phyloP scores from a whole-genome alignment of 2,888 invertebrate species.

The Hypomecis atomaria region DNA sequence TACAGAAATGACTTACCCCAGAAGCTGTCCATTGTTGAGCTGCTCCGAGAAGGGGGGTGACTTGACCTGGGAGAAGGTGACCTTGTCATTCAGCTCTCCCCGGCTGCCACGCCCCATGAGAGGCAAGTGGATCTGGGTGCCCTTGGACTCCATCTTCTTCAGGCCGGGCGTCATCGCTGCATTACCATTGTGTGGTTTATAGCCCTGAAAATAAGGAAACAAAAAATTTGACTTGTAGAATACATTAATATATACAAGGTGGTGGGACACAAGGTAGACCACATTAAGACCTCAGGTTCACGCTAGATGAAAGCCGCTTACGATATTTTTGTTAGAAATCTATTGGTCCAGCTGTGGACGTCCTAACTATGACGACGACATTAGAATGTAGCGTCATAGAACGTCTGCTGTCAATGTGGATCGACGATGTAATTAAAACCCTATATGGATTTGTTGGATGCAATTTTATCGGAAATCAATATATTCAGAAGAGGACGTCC shows the following conservation, averaged over 20 bases:
- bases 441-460: too few species aligned
- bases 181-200: slow-evolving; percentile 67
- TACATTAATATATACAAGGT: not conserved
- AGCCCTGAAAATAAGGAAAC: slow-evolving; percentile 58
- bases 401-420: too few species aligned
- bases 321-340: too few species aligned
- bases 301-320: too few species aligned
- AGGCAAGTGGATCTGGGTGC: slow-evolving; percentile 83
- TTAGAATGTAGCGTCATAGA: too few species aligned
- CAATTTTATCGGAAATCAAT: too few species aligned
- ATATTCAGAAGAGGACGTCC: too few species aligned
- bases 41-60: slow-evolving; percentile 80
- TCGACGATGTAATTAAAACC: too few species aligned
- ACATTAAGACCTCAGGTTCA: too few species aligned
- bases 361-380: too few species aligned
- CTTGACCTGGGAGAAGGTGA: slow-evolving; percentile 74
- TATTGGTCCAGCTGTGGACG: too few species aligned
- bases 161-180: slow-evolving; percentile 74
- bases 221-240: not conserved
- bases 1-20: slow-evolving; percentile 72
- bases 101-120: slow-evolving; percentile 75
- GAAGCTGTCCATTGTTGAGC: slow-evolving; percentile 86
- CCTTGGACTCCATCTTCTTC: slow-evolving; percentile 81
- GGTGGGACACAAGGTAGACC: too few species aligned
- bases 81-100: slow-evolving; percentile 77